Conservation (phyloP, 1,140 invertebrate genomes). For the Drosophila chauvacae region DNA sequence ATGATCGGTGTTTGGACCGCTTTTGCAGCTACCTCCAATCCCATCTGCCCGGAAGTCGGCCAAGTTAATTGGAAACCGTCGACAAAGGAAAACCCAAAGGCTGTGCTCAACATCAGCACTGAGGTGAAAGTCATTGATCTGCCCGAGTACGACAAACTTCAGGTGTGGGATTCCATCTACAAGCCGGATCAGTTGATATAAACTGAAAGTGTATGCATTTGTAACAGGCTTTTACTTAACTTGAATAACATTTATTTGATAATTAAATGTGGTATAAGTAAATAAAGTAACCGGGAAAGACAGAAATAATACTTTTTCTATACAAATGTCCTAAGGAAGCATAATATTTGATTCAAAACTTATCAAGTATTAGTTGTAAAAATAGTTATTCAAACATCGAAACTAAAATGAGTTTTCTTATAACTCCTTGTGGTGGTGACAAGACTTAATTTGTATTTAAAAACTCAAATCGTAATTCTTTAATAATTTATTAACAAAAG, state of each 20-base stretch:
- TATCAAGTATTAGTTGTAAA: not conserved
- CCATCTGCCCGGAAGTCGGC: constrained; percentile 61
- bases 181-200: constrained; percentile 38
- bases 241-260: not conserved
- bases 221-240: not conserved
- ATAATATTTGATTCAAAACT: not conserved
- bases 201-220: not conserved
- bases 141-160: constrained; percentile 84
- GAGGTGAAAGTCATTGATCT: constrained; percentile 75
- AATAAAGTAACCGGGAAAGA: not conserved
- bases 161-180: constrained; percentile 84
- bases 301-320: not conserved
- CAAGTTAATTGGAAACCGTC: constrained; percentile 69
- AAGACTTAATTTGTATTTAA: not conserved
- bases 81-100: constrained; percentile 42
- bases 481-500: not conserved
- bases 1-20: constrained; percentile 83
- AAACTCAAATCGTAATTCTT: not conserved
- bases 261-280: not conserved
- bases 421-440: not conserved
- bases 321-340: not conserved
- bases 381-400: not conserved
- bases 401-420: not conserved
- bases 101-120: constrained; percentile 83
- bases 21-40: constrained; percentile 83